Evolutionary conservation across 2,888 invertebrate genomes (phyloP).

Genomic region (Diplolepis rosae): DNA sequence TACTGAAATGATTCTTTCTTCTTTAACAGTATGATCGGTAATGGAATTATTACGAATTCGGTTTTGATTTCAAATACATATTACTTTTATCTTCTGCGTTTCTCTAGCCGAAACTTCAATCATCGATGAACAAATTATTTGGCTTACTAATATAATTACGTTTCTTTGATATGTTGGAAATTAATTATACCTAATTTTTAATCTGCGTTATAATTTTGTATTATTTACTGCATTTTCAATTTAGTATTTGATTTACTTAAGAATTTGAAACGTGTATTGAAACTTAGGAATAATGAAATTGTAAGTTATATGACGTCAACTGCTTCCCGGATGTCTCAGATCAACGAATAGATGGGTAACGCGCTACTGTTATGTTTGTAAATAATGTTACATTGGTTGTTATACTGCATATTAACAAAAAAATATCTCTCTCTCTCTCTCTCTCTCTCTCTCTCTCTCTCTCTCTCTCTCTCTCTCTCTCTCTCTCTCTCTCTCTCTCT

Average conservation of each 20-base stretch:
- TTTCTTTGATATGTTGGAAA: neutral
- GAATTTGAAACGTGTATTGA: neutral
- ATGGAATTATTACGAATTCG: neutral
- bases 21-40: too few species aligned
- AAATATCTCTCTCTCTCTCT: slow-evolving; percentile 28
- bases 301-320: neutral
- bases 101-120: neutral
- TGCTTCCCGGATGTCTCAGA: neutral
- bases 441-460: too few species aligned
- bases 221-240: neutral
- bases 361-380: neutral
- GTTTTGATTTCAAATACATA: neutral
- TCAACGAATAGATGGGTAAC: neutral
- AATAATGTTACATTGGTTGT: neutral
- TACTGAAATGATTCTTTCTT: too few species aligned
- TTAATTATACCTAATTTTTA: neutral
- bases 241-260: neutral
- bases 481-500: too few species aligned
- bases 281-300: neutral
- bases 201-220: neutral
- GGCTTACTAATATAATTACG: neutral
- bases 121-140: neutral
- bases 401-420: neutral
- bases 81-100: neutral
- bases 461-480: too few species aligned